Percentiles rank a stretch among this genome's conserved stretches.
Conservation (phyloP, 1,140 invertebrate genomes). For the Drosophila saltans region DNA sequence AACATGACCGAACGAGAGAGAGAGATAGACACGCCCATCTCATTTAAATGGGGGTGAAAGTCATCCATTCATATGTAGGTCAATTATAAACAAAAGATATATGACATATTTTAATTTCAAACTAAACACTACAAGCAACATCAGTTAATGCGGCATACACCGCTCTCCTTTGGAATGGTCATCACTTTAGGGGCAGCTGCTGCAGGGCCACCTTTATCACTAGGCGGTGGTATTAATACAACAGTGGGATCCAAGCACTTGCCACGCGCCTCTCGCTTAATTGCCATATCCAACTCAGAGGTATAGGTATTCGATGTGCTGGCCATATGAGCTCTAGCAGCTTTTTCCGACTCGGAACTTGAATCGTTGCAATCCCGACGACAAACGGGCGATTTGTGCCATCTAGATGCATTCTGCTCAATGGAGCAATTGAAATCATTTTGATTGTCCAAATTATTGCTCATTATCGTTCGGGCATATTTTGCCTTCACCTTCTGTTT, state of each 20-base stretch:
- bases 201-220: not conserved
- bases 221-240: not conserved
- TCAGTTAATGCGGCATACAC: constrained; percentile 45
- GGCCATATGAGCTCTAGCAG: constrained; percentile 15
- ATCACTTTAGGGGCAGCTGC: not conserved
- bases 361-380: constrained; percentile 3
- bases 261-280: not conserved
- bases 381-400: not conserved
- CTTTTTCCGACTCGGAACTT: constrained; percentile 18
- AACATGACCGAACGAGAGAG: constrained; percentile 25
- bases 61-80: constrained; percentile 33
- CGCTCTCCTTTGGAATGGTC: constrained; percentile 14
- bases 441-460: constrained; percentile 36
- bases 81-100: constrained; percentile 20
- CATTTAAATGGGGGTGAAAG: not conserved
- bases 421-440: not conserved
- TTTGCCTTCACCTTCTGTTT: constrained; percentile 25
- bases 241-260: not conserved
- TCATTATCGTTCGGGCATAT: constrained; percentile 43
- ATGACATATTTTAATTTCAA: constrained; percentile 5
- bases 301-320: constrained; percentile 23
- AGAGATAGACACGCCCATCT: not conserved
- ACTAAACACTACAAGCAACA: not conserved
- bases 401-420: no score
- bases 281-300: constrained; percentile 12